Conservation (phyloP, 2,888 invertebrate genomes). For the Eilema sororculum region DNA sequence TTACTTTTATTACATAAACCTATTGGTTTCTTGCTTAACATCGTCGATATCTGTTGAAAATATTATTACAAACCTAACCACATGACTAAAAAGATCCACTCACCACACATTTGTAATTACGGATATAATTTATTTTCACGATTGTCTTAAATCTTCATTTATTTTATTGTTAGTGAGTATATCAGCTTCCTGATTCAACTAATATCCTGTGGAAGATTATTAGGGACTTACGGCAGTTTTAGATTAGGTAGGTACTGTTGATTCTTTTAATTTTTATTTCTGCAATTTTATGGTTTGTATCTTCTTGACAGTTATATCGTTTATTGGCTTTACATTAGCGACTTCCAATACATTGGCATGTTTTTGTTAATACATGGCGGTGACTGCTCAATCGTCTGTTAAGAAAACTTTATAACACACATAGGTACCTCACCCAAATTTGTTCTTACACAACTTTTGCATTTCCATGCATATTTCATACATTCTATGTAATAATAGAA, state of each 20-base stretch:
- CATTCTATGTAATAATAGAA: too few relatives aligned
- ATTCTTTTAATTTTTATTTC: neutral
- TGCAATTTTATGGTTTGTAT: neutral
- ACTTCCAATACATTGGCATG: neutral
- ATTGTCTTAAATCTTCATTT: neutral
- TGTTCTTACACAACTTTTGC: neutral
- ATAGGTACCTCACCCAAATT: neutral
- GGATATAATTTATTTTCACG: neutral
- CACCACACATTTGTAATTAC: neutral
- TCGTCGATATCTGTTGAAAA: neutral
- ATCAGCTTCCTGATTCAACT: neutral
- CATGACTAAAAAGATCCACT: neutral
- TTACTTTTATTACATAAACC: neutral
- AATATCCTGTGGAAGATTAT: conserved; percentile 1
- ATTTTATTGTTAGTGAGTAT: neutral
- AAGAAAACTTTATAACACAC: neutral
- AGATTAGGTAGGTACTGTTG: neutral
- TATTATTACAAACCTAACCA: neutral
- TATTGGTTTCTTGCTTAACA: neutral
- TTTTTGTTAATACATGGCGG: neutral
- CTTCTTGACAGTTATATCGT: neutral
- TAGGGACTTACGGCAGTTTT: neutral
- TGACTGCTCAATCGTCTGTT: neutral
- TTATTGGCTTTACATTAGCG: neutral
- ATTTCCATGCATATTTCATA: neutral